Evolutionary conservation across 2,888 invertebrate species (phyloP).

Genomic region (Apoderus coryli): DNA sequence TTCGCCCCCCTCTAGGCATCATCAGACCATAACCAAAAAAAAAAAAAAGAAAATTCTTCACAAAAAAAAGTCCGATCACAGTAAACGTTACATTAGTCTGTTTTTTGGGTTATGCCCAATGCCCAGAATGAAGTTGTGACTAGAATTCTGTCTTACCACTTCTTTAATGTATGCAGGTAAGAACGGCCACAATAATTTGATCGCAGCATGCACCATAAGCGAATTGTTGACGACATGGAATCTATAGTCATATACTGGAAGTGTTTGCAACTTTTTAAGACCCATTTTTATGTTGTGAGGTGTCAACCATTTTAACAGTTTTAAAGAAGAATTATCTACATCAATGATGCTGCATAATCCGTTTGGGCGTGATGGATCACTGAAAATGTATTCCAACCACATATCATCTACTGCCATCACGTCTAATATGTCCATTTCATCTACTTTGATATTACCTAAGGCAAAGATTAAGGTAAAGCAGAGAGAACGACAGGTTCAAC

Average conservation of each 20-base stretch:
- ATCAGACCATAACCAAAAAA: too few species aligned
- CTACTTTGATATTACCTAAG: constrained; percentile 22
- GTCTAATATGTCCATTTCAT: constrained; percentile 23
- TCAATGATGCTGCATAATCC: constrained; percentile 30
- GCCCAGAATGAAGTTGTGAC: constrained; percentile 1
- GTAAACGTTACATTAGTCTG: neutral
- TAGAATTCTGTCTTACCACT: constrained; percentile 15
- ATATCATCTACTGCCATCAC: constrained; percentile 28
- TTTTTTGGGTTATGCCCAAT: too few species aligned
- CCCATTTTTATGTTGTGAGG: constrained; percentile 23
- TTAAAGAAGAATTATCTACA: constrained; percentile 23
- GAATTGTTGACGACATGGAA: constrained; percentile 28
- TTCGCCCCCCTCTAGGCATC: too few species aligned
- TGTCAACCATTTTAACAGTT: constrained; percentile 26
- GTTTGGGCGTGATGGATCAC: constrained; percentile 25
- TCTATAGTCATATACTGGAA: constrained; percentile 25
- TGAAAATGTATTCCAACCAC: constrained; percentile 28
- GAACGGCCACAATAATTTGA: constrained; percentile 29
- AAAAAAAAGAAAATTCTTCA: too few species aligned
- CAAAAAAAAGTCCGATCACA: too few species aligned
- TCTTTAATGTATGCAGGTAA: constrained; percentile 23
- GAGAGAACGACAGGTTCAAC: constrained; percentile 3
- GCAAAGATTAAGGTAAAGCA: too few species aligned
- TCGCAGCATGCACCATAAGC: constrained; percentile 21
- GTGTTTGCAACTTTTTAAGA: constrained; percentile 20